Evolutionary conservation across 2,113 vertebrate genomes (phyloP).

Genomic region (Anhinga rufa): DNA sequence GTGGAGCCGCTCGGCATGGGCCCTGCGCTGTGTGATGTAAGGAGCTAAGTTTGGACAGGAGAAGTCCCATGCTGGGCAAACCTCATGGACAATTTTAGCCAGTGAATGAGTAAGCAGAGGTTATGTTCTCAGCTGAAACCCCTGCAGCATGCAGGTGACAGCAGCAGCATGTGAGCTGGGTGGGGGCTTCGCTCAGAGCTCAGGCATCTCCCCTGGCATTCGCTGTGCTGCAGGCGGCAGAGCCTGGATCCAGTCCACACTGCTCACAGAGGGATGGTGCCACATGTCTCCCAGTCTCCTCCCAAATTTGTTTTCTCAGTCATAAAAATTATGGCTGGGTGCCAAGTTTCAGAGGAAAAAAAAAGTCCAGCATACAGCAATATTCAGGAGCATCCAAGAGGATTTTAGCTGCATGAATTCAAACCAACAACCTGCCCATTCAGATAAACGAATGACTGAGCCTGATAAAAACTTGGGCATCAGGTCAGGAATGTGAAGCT

Average conservation of each 20-base stretch:
- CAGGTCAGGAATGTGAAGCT: not conserved
- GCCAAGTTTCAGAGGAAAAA: not conserved
- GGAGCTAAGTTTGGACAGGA: not conserved
- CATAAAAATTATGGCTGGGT: not conserved
- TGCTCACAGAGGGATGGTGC: not conserved
- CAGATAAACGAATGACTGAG: not conserved
- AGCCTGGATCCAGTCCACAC: not conserved
- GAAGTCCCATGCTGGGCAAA: not conserved
- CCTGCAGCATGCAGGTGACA: not conserved
- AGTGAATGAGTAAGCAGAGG: not conserved
- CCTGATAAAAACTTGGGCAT: not conserved
- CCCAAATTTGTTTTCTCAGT: not conserved
- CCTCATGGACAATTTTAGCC: not conserved
- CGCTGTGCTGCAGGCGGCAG: fast-evolving
- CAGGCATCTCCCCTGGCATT: not conserved
- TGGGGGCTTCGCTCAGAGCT: not conserved
- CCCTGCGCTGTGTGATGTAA: not conserved
- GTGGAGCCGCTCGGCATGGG: not conserved
- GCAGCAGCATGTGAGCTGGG: not conserved
- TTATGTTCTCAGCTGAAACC: not conserved
- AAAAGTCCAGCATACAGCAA: not conserved
- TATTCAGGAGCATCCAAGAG: not conserved
- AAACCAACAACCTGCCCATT: not conserved
- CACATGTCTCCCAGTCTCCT: not conserved
- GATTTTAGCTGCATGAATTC: not conserved